A percentile compares a stretch with the other conserved stretches of the same genome.
Evolutionary conservation across 2,888 invertebrate genomes (phyloP).

Genomic region (Calliphora vomitoria): DNA sequence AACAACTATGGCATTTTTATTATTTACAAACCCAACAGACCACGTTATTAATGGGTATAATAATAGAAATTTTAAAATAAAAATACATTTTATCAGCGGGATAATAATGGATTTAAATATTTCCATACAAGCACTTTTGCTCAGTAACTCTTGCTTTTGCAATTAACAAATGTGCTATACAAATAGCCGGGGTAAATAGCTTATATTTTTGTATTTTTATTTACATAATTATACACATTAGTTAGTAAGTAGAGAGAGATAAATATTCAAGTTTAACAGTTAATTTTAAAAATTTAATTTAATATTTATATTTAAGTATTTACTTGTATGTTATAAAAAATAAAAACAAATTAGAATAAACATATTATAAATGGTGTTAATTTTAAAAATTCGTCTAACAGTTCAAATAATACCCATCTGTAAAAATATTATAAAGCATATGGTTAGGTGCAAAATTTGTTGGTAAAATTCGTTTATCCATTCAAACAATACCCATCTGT

Average conservation of each 20-base stretch:
- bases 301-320: background rate
- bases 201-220: background rate
- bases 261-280: background rate
- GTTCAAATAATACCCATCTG: too few relatives aligned
- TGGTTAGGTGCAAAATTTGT: too few relatives aligned
- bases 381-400: too few relatives aligned
- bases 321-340: too few relatives aligned
- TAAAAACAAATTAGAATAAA: too few relatives aligned
- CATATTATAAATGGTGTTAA: too few relatives aligned
- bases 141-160: background rate
- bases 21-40: background rate
- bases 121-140: background rate
- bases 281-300: background rate
- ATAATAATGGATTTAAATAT: background rate
- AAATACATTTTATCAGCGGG: background rate
- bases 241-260: background rate
- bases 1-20: background rate
- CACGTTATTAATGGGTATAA: background rate
- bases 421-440: too few relatives aligned
- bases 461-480: too few relatives aligned
- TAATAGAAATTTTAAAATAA: background rate
- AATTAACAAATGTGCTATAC: background rate
- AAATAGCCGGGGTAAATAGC: background rate
- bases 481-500: background rate
- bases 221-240: background rate